A percentile compares a stretch with the other conserved stretches of the same genome.
These are phyloP conservation scores for Oreochromis niloticus DNA, from an alignment of 2,113 vertebrate species.

Conservation along the genomic window DNA sequence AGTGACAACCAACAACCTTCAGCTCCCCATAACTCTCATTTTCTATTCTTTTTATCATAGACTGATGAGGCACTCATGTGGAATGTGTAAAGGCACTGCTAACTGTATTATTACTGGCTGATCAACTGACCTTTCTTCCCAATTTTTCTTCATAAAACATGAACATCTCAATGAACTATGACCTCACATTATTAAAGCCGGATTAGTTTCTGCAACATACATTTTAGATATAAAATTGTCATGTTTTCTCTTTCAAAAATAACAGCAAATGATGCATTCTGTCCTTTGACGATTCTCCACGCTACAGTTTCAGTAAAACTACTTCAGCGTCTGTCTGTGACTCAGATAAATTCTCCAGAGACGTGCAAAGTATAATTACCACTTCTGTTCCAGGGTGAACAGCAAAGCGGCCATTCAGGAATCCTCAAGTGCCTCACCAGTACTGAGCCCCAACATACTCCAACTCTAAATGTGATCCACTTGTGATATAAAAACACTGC, in stretches of 20 bases:
- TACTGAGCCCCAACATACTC: slow-evolving; percentile 4
- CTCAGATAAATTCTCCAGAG: slow-evolving; percentile 20
- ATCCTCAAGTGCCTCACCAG: slow-evolving; percentile 31
- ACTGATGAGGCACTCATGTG: neutral
- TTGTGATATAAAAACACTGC: neutral
- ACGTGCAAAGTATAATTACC: slow-evolving; percentile 41
- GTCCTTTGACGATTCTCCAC: neutral
- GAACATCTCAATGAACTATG: neutral
- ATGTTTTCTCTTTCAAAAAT: neutral
- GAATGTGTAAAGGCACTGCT: neutral
- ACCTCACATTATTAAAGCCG: neutral
- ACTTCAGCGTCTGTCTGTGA: slow-evolving; percentile 1
- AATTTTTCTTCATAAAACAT: neutral
- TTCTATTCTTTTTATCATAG: neutral
- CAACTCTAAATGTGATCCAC: slow-evolving; percentile 32
- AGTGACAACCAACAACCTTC: neutral
- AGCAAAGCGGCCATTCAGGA: slow-evolving; percentile 16
- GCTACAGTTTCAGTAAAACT: slow-evolving; percentile 1
- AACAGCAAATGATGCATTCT: neutral
- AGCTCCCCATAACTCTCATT: fast-evolving
- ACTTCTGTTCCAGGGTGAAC: slow-evolving; percentile 31
- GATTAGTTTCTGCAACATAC: neutral
- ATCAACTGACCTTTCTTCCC: neutral
- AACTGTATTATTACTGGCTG: neutral
- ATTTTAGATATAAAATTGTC: neutral